Percentiles rank a stretch among this genome's conserved stretches.
phyloP scores from a whole-genome alignment of 1,140 invertebrate genomes.

The Venustaconcha ellipsiformis region DNA sequence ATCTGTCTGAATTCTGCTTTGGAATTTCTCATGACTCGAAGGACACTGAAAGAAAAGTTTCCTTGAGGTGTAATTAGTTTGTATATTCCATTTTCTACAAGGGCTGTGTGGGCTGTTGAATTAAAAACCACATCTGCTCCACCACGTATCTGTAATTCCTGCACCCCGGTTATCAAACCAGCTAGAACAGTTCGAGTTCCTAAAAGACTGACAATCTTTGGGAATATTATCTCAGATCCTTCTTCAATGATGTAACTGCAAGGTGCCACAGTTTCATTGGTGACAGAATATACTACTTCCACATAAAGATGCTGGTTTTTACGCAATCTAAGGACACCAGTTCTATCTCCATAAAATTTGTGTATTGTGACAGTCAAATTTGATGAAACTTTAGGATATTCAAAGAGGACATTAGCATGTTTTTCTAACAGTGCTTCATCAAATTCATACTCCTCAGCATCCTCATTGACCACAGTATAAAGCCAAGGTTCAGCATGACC shows the following conservation, averaged over 20 bases:
- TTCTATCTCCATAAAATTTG: slow-evolving; percentile 50
- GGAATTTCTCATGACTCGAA: slow-evolving; percentile 44
- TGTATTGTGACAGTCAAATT: slow-evolving; percentile 44
- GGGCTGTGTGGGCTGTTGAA: slow-evolving; percentile 51
- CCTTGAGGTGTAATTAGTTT: slow-evolving; percentile 46
- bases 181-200: slow-evolving; percentile 52
- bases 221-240: slow-evolving; percentile 49
- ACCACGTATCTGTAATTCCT: slow-evolving; percentile 42
- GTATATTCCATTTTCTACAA: slow-evolving; percentile 50
- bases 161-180: slow-evolving; percentile 49
- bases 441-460: slow-evolving; percentile 44
- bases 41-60: slow-evolving; percentile 48
- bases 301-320: slow-evolving; percentile 50
- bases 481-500: slow-evolving; percentile 53
- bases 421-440: slow-evolving; percentile 50
- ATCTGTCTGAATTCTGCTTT: slow-evolving; percentile 49
- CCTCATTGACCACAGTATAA: slow-evolving; percentile 50
- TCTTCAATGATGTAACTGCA: slow-evolving; percentile 55
- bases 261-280: slow-evolving; percentile 53
- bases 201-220: slow-evolving; percentile 45
- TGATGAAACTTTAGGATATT: slow-evolving; percentile 37
- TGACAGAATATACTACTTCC: slow-evolving; percentile 52
- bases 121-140: slow-evolving; percentile 49
- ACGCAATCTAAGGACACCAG: slow-evolving; percentile 50
- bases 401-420: slow-evolving; percentile 53